Evolutionary conservation across 2,888 invertebrate genomes (phyloP), one percentile per base, ranked within the genome.

Genomic region (Pollenia griseotomentosa): DNA sequence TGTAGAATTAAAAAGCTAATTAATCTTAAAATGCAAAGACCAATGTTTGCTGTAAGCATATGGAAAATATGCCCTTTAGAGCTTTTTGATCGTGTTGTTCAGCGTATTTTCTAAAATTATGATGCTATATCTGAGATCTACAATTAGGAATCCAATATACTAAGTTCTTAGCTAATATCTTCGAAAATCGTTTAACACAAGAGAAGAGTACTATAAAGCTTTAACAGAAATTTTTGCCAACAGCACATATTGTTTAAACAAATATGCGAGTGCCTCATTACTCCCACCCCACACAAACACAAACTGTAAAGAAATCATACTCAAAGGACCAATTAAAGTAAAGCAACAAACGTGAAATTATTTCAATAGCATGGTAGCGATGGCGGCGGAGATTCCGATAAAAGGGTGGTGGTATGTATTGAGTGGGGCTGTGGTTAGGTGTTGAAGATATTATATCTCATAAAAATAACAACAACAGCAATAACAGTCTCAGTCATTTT

Each of bases 301-400:
- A 70, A 75, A 53, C 42, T 44, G 19, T 61, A 51, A 63, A 46
- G 16, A 55, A 80, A 83, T 71, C 74, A 40, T 71, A 82, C 86
- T 86, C 88, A 88, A 83, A 85, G 85, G 85, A 86, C 88, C 88
- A 88, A 87, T 88, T 87, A 85, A 87, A 83, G 74, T 70, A 68
- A 78, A 81, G 81, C 81, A 82, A 82, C 66, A 86, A 85, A 86
- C 68, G 79, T 82, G 65, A 79, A 70, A 78, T 79, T 23, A 57
- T 82, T 74, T 70, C 16, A 70, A 70, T 61, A 61, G 33, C 14
- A 61, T 63, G 57, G 63, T 65, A 53, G 70, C 44, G 44, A 23
- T 59, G 51, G 44, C 19, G 46, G 42, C 16, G 46, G 65, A 16
- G 19, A 59, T 61, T 53, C 14, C n/a, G 33, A 55, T 53, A 9